A percentile compares a stretch with the other conserved stretches of the same genome.
Conservation (phyloP, 2,113 vertebrate species). For the Apodemus speciosus region DNA sequence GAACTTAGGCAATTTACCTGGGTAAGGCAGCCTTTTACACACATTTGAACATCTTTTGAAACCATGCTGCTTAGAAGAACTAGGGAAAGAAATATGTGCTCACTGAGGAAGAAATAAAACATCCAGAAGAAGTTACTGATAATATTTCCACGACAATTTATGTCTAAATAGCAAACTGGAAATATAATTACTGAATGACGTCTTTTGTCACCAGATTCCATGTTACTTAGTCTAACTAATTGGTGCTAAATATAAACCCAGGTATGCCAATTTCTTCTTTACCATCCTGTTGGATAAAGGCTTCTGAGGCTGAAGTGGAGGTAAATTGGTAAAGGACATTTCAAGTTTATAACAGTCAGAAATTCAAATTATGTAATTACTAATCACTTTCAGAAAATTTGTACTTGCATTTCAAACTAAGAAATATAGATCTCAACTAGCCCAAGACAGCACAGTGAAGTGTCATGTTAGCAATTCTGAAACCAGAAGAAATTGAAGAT, state of each 20-base stretch:
- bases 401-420: not conserved
- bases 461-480: constrained; percentile 1
- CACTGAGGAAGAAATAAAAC: not conserved
- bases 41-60: constrained; percentile 6
- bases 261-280: constrained; percentile 6
- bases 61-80: constrained; percentile 6
- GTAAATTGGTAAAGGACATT: constrained; percentile 51
- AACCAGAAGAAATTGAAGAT: not conserved
- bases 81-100: not conserved
- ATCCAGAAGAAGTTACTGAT: constrained; percentile 19
- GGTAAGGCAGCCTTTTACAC: not conserved
- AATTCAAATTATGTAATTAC: constrained; percentile 35
- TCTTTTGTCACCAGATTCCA: constrained; percentile 35
- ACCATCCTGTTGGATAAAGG: not conserved
- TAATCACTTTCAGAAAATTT: constrained; percentile 29
- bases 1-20: constrained; percentile 8
- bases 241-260: not conserved
- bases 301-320: constrained; percentile 31
- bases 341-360: constrained; percentile 32
- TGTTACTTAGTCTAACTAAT: constrained; percentile 18
- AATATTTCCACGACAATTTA: constrained; percentile 23
- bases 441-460: not conserved
- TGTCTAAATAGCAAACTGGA: constrained; percentile 55
- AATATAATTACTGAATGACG: not conserved
- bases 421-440: constrained; percentile 25